Percentiles rank a stretch among this genome's conserved stretches.
Conservation (phyloP, 2,797 vertebrate species). For the Fundulus diaphanus region DNA sequence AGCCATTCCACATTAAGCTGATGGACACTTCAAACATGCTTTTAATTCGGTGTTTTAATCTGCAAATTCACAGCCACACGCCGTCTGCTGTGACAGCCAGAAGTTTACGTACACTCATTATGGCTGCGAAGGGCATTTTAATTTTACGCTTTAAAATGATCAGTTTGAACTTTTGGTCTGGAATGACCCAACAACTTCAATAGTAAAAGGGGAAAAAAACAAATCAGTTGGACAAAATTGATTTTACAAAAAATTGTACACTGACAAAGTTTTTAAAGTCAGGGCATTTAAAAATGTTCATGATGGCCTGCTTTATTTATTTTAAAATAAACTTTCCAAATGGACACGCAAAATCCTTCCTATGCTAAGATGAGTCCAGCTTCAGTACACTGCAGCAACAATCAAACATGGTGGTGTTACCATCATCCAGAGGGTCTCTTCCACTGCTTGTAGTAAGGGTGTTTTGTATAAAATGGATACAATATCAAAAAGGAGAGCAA, state of each 20-base stretch:
- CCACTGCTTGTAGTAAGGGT: background rate
- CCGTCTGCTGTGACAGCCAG: background rate
- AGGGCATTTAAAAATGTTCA: background rate
- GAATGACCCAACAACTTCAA: background rate
- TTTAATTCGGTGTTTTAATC: constrained; percentile 48
- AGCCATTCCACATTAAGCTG: constrained; percentile 67
- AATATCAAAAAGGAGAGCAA: too few species aligned
- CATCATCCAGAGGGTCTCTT: background rate
- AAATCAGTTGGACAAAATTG: background rate
- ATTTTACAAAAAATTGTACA: background rate
- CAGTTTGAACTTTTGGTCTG: background rate
- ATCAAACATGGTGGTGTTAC: background rate
- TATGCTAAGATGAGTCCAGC: background rate
- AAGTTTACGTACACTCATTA: background rate
- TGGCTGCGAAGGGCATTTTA: background rate
- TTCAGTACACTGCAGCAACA: background rate
- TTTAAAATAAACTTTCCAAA: background rate
- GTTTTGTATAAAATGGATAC: background rate
- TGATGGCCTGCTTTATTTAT: background rate
- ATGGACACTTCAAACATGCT: constrained; percentile 52
- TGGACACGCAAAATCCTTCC: background rate
- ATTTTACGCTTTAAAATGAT: background rate
- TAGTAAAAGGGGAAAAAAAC: background rate
- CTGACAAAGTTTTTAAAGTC: background rate
- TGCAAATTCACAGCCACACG: constrained; percentile 28